A percentile compares a stretch with the other conserved stretches of the same genome.
Conservation (phyloP, 2,888 invertebrate genomes). For the Saturnia japonica region DNA sequence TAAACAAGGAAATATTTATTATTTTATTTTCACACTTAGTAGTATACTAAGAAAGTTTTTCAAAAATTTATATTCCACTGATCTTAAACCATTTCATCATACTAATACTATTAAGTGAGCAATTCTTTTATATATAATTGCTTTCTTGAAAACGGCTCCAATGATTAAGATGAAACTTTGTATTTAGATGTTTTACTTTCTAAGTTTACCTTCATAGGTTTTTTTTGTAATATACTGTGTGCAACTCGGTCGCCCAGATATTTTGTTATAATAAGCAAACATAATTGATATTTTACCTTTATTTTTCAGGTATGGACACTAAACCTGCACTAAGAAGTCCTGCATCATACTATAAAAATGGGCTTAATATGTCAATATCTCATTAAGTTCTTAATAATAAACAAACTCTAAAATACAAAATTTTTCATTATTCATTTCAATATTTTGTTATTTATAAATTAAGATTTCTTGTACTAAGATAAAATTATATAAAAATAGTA, state of each 20-base stretch:
- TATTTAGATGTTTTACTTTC: no score
- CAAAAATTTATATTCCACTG: background rate
- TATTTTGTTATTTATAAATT: constrained; percentile 9
- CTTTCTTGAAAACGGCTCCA: no score
- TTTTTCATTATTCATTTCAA: constrained; percentile 17
- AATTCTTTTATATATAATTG: no score
- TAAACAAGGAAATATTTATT: background rate
- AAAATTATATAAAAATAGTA: constrained; percentile 23
- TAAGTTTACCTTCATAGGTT: no score
- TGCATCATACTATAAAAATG: constrained; percentile 44
- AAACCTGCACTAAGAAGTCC: constrained; percentile 39
- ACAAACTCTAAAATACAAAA: constrained; percentile 10
- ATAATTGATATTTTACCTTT: no score
- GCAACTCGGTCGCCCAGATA: no score
- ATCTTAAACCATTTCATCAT: background rate
- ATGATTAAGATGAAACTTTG: no score
- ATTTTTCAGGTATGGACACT: constrained; percentile 79
- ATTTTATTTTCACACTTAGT: background rate
- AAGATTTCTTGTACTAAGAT: constrained; percentile 4
- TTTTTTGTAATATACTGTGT: no score
- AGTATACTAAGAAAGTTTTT: background rate
- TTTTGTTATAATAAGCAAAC: no score
- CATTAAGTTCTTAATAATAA: constrained; percentile 68
- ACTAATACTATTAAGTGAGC: no score
- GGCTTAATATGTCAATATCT: constrained; percentile 61